phyloP scores from a whole-genome alignment of 2,888 invertebrate species.

The Baronia brevicornis region DNA sequence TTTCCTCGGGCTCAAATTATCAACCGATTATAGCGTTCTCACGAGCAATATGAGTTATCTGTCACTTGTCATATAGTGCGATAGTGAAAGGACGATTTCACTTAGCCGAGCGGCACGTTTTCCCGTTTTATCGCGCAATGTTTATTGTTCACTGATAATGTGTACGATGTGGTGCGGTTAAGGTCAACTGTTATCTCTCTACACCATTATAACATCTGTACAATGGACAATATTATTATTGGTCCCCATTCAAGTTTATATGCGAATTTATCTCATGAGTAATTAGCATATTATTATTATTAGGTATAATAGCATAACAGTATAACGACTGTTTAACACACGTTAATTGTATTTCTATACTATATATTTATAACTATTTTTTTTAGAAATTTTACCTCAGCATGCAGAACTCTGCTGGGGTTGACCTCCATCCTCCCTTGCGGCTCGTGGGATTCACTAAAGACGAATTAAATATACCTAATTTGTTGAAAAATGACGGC shows the following conservation, averaged over 20 bases:
- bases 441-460: too few relatives aligned
- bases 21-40: constrained; percentile 15
- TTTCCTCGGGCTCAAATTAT: too few relatives aligned
- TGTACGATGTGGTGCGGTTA: constrained; percentile 35
- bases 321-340: background rate
- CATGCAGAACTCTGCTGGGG: too few relatives aligned
- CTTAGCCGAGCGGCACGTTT: constrained; percentile 26
- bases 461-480: too few relatives aligned
- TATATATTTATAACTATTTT: too few relatives aligned
- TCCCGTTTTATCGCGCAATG: constrained; percentile 25
- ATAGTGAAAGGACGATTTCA: constrained; percentile 29
- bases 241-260: too few relatives aligned
- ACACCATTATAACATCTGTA: constrained; percentile 10
- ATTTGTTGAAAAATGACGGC: too few relatives aligned
- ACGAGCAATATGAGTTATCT: constrained; percentile 18
- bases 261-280: too few relatives aligned
- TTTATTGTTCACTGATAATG: constrained; percentile 44
- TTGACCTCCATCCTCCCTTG: too few relatives aligned
- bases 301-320: too few relatives aligned
- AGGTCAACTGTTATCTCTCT: constrained; percentile 47
- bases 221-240: constrained; percentile 10
- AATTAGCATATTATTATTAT: too few relatives aligned
- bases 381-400: too few relatives aligned
- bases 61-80: constrained; percentile 23
- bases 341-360: constrained; percentile 1